Base-by-base conservation (phyloP, 2,113 vertebrate species). In the Pangasianodon hypophthalmus region DNA sequence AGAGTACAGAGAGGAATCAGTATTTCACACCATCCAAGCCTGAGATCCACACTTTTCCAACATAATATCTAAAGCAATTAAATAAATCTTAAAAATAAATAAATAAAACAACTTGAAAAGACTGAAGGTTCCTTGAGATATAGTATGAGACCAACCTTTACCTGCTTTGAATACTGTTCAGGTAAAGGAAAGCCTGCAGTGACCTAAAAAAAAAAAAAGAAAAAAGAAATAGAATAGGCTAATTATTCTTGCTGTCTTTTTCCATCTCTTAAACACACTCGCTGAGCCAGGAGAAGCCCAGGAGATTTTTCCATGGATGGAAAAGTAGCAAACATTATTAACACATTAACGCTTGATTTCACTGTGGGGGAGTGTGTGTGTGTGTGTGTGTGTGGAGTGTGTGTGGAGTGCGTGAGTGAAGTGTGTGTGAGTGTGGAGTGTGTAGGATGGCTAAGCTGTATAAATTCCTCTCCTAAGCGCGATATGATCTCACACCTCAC, bases 111-210 rank as follows among this genome's bases (percentile, higher is more conserved):
- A 54, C 19, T 21, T 6, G 7, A 14, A 24, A n/a, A 52, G 1
- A 19, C 0, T 64, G 9, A 64, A 10, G 0, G 0, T 16, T 69
- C 13, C 4, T 32, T 32, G n/a, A 32, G n/a, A 69, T 32, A 32
- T 14, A n/a, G 1, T 7, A 32, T 5, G 29, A 54, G 26, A 54
- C 9, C 21, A n/a, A 9, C n/a, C 44, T 64, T 77, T 95, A 97
- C 97, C 97, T 97, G 97, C 90, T 96, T 95, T 32, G 9, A 94
- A 91, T 97, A 97, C 87, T 96, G 96, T 91, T 94, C 96, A 1
- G 96, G 96, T 75, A 97, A 93, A 71, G 96, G 96, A 46, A 97
- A 92, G 24, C 97, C 96, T 81, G 96, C 96, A 24, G 94, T 96
- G 44, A 97, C 95, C 97, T 97, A 90, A 91, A 83, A 19, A 11